Evolutionary conservation across 2,888 invertebrate genomes (phyloP).

Genomic region (Eulithis testata): DNA sequence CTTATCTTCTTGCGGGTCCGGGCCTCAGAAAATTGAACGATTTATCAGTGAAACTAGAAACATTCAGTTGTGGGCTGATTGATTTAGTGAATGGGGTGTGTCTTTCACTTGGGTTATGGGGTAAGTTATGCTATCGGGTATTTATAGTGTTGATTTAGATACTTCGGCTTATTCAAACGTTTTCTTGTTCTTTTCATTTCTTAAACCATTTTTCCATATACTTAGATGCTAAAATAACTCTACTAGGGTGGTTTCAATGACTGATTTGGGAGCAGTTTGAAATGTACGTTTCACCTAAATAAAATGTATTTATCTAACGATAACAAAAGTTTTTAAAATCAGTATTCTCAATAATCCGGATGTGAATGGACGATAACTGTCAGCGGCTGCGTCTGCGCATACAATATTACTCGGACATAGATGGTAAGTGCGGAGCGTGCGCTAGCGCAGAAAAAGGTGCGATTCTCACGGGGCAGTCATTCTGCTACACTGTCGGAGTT

Average conservation of each 20-base stretch:
- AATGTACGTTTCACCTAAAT: too few species aligned
- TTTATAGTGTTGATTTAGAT: conserved; percentile 34
- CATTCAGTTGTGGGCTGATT: conserved; percentile 58
- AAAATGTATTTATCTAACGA: neutral
- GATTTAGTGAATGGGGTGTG: conserved; percentile 51
- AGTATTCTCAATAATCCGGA: conserved; percentile 46
- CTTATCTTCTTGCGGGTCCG: conserved; percentile 65
- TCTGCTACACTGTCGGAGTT: conserved; percentile 9
- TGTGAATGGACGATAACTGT: conserved; percentile 64
- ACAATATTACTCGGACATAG: conserved; percentile 55
- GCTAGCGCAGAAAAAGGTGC: conserved; percentile 52
- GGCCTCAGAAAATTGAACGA: conserved; percentile 70
- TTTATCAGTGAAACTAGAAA: conserved; percentile 67
- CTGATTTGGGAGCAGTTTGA: too few species aligned
- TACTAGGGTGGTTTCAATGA: too few species aligned
- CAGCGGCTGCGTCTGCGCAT: conserved; percentile 56
- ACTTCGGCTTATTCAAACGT: neutral
- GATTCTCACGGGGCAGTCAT: conserved; percentile 61
- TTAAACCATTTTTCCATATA: neutral
- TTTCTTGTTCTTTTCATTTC: neutral
- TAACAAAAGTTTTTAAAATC: conserved; percentile 4
- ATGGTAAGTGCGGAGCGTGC: conserved; percentile 38
- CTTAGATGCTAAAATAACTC: too few species aligned
- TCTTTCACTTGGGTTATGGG: conserved; percentile 39
- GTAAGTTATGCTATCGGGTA: conserved; percentile 29